Conservation (phyloP, 2,888 invertebrate genomes). For the Callyntrura sp. region DNA sequence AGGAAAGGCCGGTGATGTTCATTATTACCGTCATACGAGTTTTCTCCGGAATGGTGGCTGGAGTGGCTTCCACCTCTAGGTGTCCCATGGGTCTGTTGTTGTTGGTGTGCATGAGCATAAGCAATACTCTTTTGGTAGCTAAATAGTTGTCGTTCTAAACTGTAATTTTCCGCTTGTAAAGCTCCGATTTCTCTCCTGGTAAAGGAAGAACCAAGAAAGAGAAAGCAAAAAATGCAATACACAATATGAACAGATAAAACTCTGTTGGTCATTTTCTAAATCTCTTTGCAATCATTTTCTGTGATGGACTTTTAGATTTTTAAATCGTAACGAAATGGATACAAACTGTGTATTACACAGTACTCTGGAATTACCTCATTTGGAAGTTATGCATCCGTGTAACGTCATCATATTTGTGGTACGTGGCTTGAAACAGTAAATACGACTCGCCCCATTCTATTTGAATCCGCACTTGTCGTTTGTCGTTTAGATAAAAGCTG, state of each 20-base stretch:
- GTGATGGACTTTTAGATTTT: no score
- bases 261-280: no score
- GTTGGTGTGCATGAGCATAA: slow-evolving; percentile 87
- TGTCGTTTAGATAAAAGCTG: slow-evolving; percentile 90
- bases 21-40: slow-evolving; percentile 60
- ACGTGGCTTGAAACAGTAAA: slow-evolving; percentile 92
- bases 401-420: slow-evolving; percentile 94
- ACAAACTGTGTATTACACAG: no score
- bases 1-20: slow-evolving; percentile 83
- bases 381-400: slow-evolving; percentile 92
- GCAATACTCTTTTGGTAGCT: slow-evolving; percentile 93
- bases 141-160: slow-evolving; percentile 92
- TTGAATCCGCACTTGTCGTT: slow-evolving; percentile 91
- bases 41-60: slow-evolving; percentile 73
- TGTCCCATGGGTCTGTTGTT: slow-evolving; percentile 66
- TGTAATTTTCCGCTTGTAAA: slow-evolving; percentile 93
- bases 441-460: slow-evolving; percentile 94
- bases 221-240: no score
- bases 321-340: no score
- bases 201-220: background rate
- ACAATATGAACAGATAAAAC: no score
- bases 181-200: slow-evolving; percentile 91
- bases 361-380: slow-evolving; percentile 91
- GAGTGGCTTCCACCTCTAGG: slow-evolving; percentile 72
- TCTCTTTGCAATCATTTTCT: no score